Evolutionary conservation across 1,140 invertebrate genomes (phyloP).

Genomic region (Drosophila oshimai): DNA sequence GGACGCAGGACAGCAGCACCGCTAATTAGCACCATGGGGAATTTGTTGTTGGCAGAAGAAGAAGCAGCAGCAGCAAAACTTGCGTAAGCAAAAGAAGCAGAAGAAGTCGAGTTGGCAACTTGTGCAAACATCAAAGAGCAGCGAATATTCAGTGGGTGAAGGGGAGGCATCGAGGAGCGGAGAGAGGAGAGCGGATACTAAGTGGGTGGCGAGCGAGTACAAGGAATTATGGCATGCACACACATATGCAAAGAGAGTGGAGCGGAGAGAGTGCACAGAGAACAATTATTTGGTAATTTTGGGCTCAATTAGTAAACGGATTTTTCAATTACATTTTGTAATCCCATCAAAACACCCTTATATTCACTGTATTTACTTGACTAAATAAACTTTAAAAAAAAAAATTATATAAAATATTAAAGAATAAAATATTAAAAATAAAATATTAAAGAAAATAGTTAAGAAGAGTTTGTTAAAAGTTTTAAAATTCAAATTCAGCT

Average conservation of each 20-base stretch:
- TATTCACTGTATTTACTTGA: too few species aligned
- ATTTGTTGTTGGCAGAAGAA: slow-evolving; percentile 61
- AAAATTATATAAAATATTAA: too few species aligned
- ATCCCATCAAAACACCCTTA: too few species aligned
- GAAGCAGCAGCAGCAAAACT: slow-evolving; percentile 27
- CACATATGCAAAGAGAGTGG: slow-evolving; percentile 21
- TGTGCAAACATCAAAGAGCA: slow-evolving; percentile 78
- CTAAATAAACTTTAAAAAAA: too few species aligned
- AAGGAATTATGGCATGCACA: slow-evolving; percentile 54
- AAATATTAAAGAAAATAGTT: too few species aligned
- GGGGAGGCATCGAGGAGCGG: too few species aligned
- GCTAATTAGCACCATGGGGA: slow-evolving; percentile 82
- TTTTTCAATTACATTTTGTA: too few species aligned
- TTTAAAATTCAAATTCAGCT: too few species aligned
- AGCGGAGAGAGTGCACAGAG: neutral
- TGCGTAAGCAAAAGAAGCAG: slow-evolving; percentile 61
- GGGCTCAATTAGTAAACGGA: too few species aligned
- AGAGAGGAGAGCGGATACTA: neutral
- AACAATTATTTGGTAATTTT: too few species aligned
- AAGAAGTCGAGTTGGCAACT: slow-evolving; percentile 44
- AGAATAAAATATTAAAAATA: too few species aligned
- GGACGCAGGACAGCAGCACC: slow-evolving; percentile 57
- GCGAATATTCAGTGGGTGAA: neutral
- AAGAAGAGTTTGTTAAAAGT: too few species aligned
- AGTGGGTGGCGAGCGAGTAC: slow-evolving; percentile 1